Base-by-base conservation (phyloP, 1,140 invertebrate species). In the Apis florea region DNA sequence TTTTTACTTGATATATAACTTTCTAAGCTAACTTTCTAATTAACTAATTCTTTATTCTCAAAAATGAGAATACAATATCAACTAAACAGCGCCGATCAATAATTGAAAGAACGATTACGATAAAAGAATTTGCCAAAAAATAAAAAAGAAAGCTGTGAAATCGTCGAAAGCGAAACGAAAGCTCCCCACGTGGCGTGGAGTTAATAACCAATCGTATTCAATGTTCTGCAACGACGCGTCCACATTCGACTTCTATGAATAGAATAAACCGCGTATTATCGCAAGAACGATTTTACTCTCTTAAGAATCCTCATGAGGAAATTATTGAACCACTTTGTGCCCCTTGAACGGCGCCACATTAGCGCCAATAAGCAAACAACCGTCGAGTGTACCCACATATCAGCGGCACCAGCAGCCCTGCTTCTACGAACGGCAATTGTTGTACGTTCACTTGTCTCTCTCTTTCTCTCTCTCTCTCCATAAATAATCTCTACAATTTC, bases 351-450 rank as follows among this genome's bases (percentile, higher is more conserved):
- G 85, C 85, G 85, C 85, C 85, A 86, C 84, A 86, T 86, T 85
- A 86, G 81, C 84, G 85, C 78, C 76, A 86, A 86, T 86, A 86
- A 86, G 85, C 85, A 86, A 86, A 86, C 84, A 84, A 86, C 74
- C 77, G 58, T 21, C 66, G 66, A 69, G 80, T 68, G 80, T 85
- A 59, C 58, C 80, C 74, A 83, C 79, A 74, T 85, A 85, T 83
- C 85, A 83, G 49, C 70, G 53, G 26, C n/a, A 56, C 70, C 56
- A 51, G 47, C 49, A 26, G 6, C 64, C 84, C 59, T 56, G 71
- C 26, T 87, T 87, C 85, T 88, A 82, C 82, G 85, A 87, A 85
- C 83, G 70, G 58, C 85, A 88, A 88, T 88, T 88, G 86, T 88
- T 88, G 83, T 85, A 87, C 86, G 86, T 87, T 85, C 67, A 88